A percentile compares a stretch with the other conserved stretches of the same genome.
phyloP scores from a whole-genome alignment of 1,140 invertebrate genomes.

The Hesperophylax magnus region DNA sequence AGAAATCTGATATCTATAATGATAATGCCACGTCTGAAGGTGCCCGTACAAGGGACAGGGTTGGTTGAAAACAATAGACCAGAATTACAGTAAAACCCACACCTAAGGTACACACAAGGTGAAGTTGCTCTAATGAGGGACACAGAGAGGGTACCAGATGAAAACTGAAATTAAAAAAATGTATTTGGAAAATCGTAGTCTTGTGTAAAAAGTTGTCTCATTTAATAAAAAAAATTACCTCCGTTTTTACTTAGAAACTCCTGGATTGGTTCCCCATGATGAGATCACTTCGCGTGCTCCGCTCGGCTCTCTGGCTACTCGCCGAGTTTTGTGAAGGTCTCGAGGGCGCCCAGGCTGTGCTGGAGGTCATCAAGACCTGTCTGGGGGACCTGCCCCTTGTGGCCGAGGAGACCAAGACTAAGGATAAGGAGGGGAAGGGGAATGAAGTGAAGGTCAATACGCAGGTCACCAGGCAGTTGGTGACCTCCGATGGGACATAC shows the following conservation, averaged over 20 bases:
- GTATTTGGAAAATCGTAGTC: too few species aligned
- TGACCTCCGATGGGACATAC: constrained; percentile 99
- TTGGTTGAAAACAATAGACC: too few species aligned
- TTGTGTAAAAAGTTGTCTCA: too few species aligned
- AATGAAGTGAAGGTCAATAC: constrained; percentile 45
- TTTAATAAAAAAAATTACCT: not conserved
- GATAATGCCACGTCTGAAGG: not conserved
- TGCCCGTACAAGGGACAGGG: too few species aligned
- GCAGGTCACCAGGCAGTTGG: constrained; percentile 72
- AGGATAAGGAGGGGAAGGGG: constrained; percentile 62
- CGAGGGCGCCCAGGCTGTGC: constrained; percentile 85
- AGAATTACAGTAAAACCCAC: too few species aligned
- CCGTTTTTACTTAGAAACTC: constrained; percentile 72
- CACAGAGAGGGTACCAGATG: too few species aligned
- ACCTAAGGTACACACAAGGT: too few species aligned
- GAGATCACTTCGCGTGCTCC: constrained; percentile 88
- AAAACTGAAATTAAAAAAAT: too few species aligned
- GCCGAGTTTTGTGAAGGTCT: constrained; percentile 92
- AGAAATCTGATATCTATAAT: not conserved
- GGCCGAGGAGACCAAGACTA: constrained; percentile 75
- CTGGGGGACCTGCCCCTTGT: constrained; percentile 93
- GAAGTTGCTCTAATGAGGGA: too few species aligned
- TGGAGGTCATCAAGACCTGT: constrained; percentile 81
- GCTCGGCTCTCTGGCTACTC: constrained; percentile 97
- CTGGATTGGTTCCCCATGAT: constrained; percentile 88